Percentiles rank a stretch among this genome's conserved stretches.
Evolutionary conservation across 2,113 vertebrate genomes (phyloP).

Genomic region (Saccopteryx bilineata): DNA sequence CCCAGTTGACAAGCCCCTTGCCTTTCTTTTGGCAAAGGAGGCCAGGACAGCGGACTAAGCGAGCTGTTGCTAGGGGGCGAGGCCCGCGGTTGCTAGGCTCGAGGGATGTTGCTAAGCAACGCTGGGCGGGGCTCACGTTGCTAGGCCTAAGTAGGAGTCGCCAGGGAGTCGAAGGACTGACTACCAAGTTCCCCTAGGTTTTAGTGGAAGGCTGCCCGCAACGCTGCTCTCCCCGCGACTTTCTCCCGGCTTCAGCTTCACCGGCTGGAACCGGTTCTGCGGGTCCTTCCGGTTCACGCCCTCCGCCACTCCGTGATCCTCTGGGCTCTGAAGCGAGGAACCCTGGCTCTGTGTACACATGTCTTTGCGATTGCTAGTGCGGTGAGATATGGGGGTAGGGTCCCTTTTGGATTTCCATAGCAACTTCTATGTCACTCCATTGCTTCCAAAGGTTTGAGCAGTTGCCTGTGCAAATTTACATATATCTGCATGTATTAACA

Average conservation of each 20-base stretch:
- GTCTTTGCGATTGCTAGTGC: slow-evolving; percentile 33
- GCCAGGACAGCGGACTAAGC: neutral
- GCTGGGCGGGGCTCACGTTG: slow-evolving; percentile 70
- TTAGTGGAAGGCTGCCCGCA: neutral
- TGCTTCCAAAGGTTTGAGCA: slow-evolving; percentile 74
- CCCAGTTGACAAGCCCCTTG: neutral
- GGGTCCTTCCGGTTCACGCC: slow-evolving; percentile 63
- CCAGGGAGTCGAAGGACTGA: neutral
- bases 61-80: slow-evolving; percentile 76
- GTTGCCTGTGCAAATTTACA: slow-evolving; percentile 67
- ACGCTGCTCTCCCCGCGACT: neutral
- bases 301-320: slow-evolving; percentile 48
- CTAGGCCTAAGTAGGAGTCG: slow-evolving; percentile 54
- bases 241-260: neutral
- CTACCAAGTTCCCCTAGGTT: neutral
- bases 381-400: neutral
- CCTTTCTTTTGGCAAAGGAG: slow-evolving; percentile 5
- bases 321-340: slow-evolving; percentile 51
- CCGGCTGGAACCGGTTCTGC: neutral
- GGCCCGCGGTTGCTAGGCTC: slow-evolving; percentile 68
- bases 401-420: slow-evolving; percentile 75
- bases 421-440: slow-evolving; percentile 66
- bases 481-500: slow-evolving; percentile 80
- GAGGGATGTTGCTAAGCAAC: slow-evolving; percentile 76
- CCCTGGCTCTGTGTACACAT: slow-evolving; percentile 66